Conservation (phyloP, 2,113 vertebrate genomes). For the Paradisaea rubra region DNA sequence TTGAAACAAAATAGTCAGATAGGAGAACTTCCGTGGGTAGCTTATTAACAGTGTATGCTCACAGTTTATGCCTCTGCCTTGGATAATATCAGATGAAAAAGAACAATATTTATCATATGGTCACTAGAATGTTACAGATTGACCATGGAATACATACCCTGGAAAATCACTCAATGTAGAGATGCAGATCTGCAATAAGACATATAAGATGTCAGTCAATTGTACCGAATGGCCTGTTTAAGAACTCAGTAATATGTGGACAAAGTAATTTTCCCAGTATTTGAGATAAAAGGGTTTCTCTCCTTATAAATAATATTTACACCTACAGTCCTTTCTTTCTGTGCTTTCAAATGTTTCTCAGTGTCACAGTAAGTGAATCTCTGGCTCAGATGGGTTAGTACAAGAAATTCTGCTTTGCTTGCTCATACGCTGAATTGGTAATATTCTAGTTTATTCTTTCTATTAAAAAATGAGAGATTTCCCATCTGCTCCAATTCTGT, state of each 20-base stretch:
- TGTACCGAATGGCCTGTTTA: neutral
- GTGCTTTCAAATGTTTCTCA: neutral
- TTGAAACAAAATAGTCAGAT: neutral
- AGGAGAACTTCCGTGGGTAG: neutral
- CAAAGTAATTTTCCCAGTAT: neutral
- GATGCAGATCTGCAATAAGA: neutral
- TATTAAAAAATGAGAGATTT: conserved; percentile 11
- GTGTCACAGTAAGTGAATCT: neutral
- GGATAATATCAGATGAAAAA: neutral
- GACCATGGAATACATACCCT: neutral
- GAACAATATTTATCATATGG: neutral
- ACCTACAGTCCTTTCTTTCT: neutral
- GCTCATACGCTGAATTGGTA: neutral
- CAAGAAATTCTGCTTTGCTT: conserved; percentile 40
- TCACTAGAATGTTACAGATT: neutral
- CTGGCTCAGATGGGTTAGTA: neutral
- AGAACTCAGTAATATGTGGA: neutral
- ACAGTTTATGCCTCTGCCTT: neutral
- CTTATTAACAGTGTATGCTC: neutral
- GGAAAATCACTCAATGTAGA: neutral
- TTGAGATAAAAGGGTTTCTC: neutral
- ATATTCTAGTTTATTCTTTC: conserved; percentile 35
- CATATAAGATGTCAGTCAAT: neutral
- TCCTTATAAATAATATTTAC: neutral
- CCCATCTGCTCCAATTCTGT: neutral